Base-by-base conservation (phyloP, 2,888 invertebrate species). In the Noctua janthina region DNA sequence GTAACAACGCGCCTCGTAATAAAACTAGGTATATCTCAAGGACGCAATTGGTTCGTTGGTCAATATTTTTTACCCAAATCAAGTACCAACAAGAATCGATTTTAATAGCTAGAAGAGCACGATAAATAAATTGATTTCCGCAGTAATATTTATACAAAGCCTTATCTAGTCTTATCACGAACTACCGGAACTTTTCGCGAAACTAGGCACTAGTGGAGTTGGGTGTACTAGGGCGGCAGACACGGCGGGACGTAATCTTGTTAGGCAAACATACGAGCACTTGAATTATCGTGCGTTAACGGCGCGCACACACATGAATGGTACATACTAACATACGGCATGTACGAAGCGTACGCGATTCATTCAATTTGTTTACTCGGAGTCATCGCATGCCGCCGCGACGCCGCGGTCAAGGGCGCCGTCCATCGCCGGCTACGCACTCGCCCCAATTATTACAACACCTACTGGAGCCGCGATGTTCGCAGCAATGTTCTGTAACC, bases 311-410 rank as follows among this genome's bases (percentile, higher is more conserved):
- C 96, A 95, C 94, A 96, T 96, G 96, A 97, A 97, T 96, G 96
- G 95, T 94, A 92, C 93, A 92, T 66, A 66, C 66, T 64, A 64
- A 39, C 66, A 66, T 92, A 93, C 89, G 84, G 81, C 91, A 93
- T 92, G 93, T 93, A 94, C 94, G 93, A 94, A 93, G 93, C 94
- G 95, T 96, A 96, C 96, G 95, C 96, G 94, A 93, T 95, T 95
- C 96, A 96, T 97, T 96, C 96, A 96, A 96, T 95, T 95, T 95
- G 96, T 95, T 96, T 95, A 96, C 95, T 91, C 94, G 93, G 90
- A 90, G 90, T 91, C 92, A 92, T 92, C 93, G 94, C 89, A 91
- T 88, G 92, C 90, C 92, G 93, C 90, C 92, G 92, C 94, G 94
- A 92, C 93, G 93, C 92, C 90, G 84, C 95, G 95, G 95, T 95